Evolutionary conservation across 2,888 invertebrate genomes (phyloP).

Genomic region (Drosophila parthenogenetica): DNA sequence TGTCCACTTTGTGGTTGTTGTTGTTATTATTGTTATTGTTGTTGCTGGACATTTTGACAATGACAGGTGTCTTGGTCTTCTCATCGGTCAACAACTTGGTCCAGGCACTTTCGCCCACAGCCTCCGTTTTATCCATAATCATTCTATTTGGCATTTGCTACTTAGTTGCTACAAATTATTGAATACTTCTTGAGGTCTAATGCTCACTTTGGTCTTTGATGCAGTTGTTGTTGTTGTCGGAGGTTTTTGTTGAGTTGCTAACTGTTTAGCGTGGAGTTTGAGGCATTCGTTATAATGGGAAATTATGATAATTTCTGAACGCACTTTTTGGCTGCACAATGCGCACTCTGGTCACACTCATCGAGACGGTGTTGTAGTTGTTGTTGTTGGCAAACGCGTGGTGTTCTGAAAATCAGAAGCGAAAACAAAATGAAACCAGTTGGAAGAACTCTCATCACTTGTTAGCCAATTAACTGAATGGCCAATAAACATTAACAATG

Average conservation of each 20-base stretch:
- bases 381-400: conserved; percentile 39
- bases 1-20: conserved; percentile 18
- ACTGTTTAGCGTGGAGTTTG: conserved; percentile 85
- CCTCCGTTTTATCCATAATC: conserved; percentile 84
- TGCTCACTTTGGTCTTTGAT: conserved; percentile 37
- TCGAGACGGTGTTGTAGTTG: conserved; percentile 51
- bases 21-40: conserved; percentile 51
- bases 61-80: conserved; percentile 68
- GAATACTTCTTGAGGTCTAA: conserved; percentile 31
- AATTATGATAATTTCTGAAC: conserved; percentile 57
- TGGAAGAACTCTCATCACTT: conserved; percentile 18
- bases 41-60: conserved; percentile 73
- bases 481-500: conserved; percentile 12
- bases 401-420: conserved; percentile 58
- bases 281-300: conserved; percentile 73
- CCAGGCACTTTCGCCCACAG: conserved; percentile 83
- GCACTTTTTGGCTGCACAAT: conserved; percentile 54
- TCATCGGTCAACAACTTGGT: conserved; percentile 84
- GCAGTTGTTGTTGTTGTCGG: conserved; percentile 13
- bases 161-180: conserved; percentile 21
- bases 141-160: conserved; percentile 74
- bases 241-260: conserved; percentile 85
- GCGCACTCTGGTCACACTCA: conserved; percentile 52
- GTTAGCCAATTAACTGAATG: conserved; percentile 16
- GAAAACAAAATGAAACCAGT: conserved; percentile 38